Base-by-base conservation (phyloP, 2,888 invertebrate species). In the Neoaliturus tenellus region DNA sequence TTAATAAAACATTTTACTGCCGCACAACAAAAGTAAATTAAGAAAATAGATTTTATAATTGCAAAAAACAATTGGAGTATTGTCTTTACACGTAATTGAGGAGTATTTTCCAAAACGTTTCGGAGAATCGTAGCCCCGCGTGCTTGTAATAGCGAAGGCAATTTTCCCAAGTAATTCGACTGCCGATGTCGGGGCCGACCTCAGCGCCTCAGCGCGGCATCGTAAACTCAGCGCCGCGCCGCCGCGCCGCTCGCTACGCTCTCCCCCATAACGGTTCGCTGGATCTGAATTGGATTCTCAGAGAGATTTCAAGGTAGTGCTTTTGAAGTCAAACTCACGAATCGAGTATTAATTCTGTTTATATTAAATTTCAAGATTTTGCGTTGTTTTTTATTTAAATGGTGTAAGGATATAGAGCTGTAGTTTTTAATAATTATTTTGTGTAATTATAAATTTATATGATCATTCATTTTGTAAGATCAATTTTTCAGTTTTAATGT, bases 11-110 rank as follows among this genome's bases (percentile, higher is more conserved):
- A 17, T 35, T 71, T 71, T 41, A 71, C 71, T 20, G 39, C 35
- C 35, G 23, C 41, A 39, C 35, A 71, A 71, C 71, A 71, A 71
- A 25, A 62, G 55, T 3, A 12, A 33, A 48, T 8, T 20, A 75
- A 5, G 33, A 48, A 78, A 78, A 78, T 73, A n/a, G 23, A 78
- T 78, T 78, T 78, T 78, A 51, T 78, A 78, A 78, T 78, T 78
- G 55, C 12, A 25, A 17, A 20, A 55, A 55, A 28, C 73, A 44
- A 78, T 55, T 33, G 55, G 33, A 44, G 28, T 14, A 48, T 75
- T 75, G 25, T 48, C 75, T 55, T 78, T 78, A 55, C 55, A 35
- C 78, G 23, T 35, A 17, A 55, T 55, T 48, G 35, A 33, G 4
- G 12, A 48, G 55, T 33, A 51, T 51, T 78, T 78, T 78, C 55